phyloP scores from a whole-genome alignment of 2,113 vertebrate genomes.

The Menidia beryllina region DNA sequence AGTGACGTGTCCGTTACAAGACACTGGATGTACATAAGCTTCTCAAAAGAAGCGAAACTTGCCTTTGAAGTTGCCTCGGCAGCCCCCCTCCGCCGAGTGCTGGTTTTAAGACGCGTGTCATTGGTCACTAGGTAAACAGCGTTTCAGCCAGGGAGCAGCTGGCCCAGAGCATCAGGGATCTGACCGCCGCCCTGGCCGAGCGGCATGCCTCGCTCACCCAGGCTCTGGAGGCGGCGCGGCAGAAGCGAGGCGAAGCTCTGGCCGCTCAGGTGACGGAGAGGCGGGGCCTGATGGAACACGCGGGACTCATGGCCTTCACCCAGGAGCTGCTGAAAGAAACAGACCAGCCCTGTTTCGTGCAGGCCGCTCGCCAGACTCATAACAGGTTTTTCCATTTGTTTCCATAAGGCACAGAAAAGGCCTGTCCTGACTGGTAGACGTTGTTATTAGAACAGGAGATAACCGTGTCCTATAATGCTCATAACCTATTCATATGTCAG shows the following conservation, averaged over 20 bases:
- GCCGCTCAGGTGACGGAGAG: slow-evolving; percentile 88
- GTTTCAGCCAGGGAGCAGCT: slow-evolving; percentile 91
- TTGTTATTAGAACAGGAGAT: neutral
- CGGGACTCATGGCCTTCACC: slow-evolving; percentile 91
- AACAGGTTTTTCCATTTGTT: slow-evolving; percentile 85
- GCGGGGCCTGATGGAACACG: slow-evolving; percentile 91
- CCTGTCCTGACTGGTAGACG: neutral
- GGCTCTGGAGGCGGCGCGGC: slow-evolving; percentile 88
- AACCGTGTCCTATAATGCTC: neutral
- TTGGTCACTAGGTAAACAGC: slow-evolving; percentile 85
- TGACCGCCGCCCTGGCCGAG: slow-evolving; percentile 89
- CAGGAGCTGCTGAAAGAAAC: slow-evolving; percentile 95
- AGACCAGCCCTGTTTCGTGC: slow-evolving; percentile 93
- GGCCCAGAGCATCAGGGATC: slow-evolving; percentile 88
- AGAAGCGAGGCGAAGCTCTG: slow-evolving; percentile 87
- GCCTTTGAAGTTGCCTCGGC: neutral
- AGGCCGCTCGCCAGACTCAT: slow-evolving; percentile 92
- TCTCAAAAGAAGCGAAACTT: neutral
- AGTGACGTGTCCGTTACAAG: neutral
- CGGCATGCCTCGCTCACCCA: slow-evolving; percentile 86
- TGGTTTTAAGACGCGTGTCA: neutral
- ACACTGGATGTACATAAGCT: neutral
- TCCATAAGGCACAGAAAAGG: neutral
- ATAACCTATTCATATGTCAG: neutral
- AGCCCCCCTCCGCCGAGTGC: neutral